A percentile compares a stretch with the other conserved stretches of the same genome.
Conservation (phyloP, 2,797 vertebrate genomes). For the Falco cherrug region DNA sequence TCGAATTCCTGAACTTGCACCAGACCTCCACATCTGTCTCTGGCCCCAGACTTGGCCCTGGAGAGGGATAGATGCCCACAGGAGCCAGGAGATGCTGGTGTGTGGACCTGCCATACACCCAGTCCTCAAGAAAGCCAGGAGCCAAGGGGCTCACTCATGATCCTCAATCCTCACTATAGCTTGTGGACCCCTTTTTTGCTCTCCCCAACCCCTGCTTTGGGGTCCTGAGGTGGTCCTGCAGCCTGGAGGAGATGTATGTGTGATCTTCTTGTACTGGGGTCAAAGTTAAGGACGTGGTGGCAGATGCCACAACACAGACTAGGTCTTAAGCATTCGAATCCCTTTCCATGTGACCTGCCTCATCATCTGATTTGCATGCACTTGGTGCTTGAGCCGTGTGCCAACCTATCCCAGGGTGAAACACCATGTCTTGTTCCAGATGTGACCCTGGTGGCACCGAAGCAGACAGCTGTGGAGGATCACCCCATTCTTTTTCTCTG, state of each 20-base stretch:
- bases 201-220: not conserved
- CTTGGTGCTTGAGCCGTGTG: not conserved
- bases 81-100: not conserved
- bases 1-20: not conserved
- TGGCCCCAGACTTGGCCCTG: not conserved
- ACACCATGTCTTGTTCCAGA: not conserved
- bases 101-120: not conserved
- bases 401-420: not conserved
- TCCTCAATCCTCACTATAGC: not conserved
- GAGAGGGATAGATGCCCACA: not conserved
- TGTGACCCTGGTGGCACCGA: not conserved
- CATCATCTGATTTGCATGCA: not conserved
- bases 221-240: not conserved
- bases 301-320: not conserved
- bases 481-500: not conserved
- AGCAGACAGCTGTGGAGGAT: not conserved
- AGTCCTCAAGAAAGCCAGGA: not conserved
- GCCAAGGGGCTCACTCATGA: not conserved
- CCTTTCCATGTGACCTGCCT: not conserved
- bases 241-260: not conserved
- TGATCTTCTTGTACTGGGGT: not conserved
- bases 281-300: not conserved
- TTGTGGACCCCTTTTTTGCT: not conserved
- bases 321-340: not conserved
- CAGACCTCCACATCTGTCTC: no score